Conservation (phyloP, 2,888 invertebrate species). For the Troides oblongomaculatus region DNA sequence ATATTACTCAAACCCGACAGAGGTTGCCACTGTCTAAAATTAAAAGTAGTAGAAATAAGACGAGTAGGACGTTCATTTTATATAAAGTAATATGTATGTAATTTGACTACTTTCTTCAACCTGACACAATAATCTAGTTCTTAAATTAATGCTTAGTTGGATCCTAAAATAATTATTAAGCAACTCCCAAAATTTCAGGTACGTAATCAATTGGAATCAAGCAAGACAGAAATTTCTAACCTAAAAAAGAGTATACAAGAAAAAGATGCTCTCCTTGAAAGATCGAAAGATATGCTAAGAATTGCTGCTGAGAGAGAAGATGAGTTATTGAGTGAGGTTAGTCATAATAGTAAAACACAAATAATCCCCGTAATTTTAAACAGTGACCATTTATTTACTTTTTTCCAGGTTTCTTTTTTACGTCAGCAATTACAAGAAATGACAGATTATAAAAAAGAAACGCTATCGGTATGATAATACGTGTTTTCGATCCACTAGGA, state of each 20-base stretch:
- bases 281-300: conserved; percentile 81
- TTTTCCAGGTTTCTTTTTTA: conserved; percentile 58
- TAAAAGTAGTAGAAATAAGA: too few species aligned
- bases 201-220: conserved; percentile 55
- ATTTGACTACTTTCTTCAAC: too few species aligned
- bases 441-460: conserved; percentile 49
- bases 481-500: conserved; percentile 34
- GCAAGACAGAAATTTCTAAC: conserved; percentile 69
- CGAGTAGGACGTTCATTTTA: too few species aligned
- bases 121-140: too few species aligned
- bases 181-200: conserved; percentile 41
- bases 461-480: conserved; percentile 46
- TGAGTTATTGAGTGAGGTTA: conserved; percentile 77
- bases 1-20: neutral
- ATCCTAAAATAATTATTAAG: neutral
- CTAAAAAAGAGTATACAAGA: conserved; percentile 77
- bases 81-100: too few species aligned
- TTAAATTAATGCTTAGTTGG: too few species aligned
- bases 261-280: conserved; percentile 79
- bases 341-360: neutral
- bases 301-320: conserved; percentile 82
- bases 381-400: neutral
- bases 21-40: too few species aligned
- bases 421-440: conserved; percentile 59
- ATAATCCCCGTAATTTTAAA: neutral